Evolutionary conservation across 1,140 invertebrate genomes (phyloP).

Genomic region (Gyrodactylus bullatarudis): DNA sequence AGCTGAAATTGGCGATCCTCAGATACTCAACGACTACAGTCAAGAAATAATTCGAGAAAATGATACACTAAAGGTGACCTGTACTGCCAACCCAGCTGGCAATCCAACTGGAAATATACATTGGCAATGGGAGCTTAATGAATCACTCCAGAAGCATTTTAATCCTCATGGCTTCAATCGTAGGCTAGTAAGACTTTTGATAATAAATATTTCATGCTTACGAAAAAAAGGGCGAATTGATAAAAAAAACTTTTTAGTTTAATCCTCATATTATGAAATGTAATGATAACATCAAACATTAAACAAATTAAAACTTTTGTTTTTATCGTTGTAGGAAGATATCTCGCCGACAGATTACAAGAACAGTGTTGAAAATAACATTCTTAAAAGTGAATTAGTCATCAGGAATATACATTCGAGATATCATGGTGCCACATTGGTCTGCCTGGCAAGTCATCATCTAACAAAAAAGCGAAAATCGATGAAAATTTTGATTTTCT

Average conservation of each 20-base stretch:
- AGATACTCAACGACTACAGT: background rate
- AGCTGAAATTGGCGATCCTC: background rate
- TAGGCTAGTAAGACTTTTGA: background rate
- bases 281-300: too few species aligned
- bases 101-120: background rate
- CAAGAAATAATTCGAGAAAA: background rate
- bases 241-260: too few species aligned
- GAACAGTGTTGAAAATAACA: background rate
- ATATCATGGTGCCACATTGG: background rate
- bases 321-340: background rate
- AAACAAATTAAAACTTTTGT: too few species aligned
- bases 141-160: background rate
- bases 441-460: background rate
- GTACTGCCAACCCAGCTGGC: background rate
- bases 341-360: background rate
- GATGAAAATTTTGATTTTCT: too few species aligned
- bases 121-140: background rate
- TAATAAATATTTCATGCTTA: too few species aligned
- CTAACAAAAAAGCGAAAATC: background rate
- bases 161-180: background rate
- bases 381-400: background rate
- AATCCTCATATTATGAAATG: too few species aligned
- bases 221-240: too few species aligned
- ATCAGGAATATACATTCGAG: background rate
- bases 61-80: background rate